Evolutionary conservation across 2,113 vertebrate genomes (phyloP).

Genomic region (Porphyrio hochstetteri): DNA sequence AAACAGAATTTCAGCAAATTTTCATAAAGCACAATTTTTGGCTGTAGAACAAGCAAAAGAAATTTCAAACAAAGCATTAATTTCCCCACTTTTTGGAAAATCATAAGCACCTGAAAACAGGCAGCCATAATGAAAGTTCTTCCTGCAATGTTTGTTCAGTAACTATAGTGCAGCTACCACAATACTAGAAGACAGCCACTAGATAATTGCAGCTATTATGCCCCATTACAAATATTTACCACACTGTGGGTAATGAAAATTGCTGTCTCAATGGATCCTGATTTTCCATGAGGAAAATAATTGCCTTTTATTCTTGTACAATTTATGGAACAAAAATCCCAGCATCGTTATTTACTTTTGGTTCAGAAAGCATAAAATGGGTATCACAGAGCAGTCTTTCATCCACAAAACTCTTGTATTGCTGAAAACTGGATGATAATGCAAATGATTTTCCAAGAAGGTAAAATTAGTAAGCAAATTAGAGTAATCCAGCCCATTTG

Average conservation of each 20-base stretch:
- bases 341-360: not conserved
- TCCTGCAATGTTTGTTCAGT: not conserved
- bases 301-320: not conserved
- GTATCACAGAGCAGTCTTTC: not conserved
- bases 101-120: slow-evolving; percentile 29
- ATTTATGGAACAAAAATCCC: not conserved
- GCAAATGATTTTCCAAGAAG: not conserved
- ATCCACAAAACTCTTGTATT: not conserved
- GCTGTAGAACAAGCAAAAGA: not conserved
- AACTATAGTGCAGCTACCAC: slow-evolving; percentile 1
- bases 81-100: not conserved
- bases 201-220: not conserved
- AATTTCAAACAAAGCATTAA: not conserved
- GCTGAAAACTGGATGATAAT: not conserved
- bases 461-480: not conserved
- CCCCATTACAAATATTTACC: not conserved
- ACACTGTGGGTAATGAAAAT: slow-evolving; percentile 4
- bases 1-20: slow-evolving; percentile 3
- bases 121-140: not conserved
- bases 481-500: not conserved
- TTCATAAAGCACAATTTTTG: slow-evolving; percentile 1
- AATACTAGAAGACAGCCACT: not conserved
- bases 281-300: slow-evolving; percentile 14
- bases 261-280: not conserved
- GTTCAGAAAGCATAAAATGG: not conserved